Percentiles rank a stretch among this genome's conserved stretches.
These are phyloP conservation scores for Chitala chitala DNA, from an alignment of 2,113 vertebrate genomes.

Conservation along the genomic window DNA sequence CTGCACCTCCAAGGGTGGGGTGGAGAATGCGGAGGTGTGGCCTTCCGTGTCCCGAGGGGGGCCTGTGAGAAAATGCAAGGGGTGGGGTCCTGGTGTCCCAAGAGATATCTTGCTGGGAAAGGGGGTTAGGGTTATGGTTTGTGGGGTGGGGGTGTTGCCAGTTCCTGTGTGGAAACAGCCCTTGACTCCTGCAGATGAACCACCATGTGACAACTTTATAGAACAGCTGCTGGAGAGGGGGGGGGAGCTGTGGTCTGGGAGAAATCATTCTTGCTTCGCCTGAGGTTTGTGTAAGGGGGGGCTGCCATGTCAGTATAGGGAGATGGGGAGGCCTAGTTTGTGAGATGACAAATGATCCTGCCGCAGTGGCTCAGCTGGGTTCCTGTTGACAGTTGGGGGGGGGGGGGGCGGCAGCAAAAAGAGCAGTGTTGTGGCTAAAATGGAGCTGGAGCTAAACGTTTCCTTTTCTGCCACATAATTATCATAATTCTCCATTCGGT, in stretches of 20 bases:
- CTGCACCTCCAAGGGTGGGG: not conserved
- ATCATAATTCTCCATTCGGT: not conserved
- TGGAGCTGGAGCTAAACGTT: not conserved
- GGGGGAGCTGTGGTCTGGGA: no score
- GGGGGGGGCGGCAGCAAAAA: not conserved
- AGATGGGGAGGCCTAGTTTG: not conserved
- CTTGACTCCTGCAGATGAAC: not conserved
- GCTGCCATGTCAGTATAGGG: no score
- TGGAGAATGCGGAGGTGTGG: not conserved
- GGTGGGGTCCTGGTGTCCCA: not conserved
- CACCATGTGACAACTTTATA: no score
- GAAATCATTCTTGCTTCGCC: no score
- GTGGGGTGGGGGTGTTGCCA: not conserved
- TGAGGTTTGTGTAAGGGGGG: no score
- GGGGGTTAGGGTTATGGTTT: not conserved
- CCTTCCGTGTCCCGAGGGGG: not conserved
- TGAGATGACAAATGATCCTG: no score
- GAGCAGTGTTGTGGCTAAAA: not conserved
- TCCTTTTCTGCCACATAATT: constrained; percentile 5
- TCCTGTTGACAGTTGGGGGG: not conserved
- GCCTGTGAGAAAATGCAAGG: not conserved
- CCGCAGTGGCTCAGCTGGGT: not conserved
- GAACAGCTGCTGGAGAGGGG: no score
- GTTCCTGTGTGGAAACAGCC: not conserved
- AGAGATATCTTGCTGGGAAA: not conserved